Percentiles rank a stretch among this genome's conserved stretches.
Evolutionary conservation across 2,113 vertebrate genomes (phyloP).

Genomic region (Hippocampus comes): DNA sequence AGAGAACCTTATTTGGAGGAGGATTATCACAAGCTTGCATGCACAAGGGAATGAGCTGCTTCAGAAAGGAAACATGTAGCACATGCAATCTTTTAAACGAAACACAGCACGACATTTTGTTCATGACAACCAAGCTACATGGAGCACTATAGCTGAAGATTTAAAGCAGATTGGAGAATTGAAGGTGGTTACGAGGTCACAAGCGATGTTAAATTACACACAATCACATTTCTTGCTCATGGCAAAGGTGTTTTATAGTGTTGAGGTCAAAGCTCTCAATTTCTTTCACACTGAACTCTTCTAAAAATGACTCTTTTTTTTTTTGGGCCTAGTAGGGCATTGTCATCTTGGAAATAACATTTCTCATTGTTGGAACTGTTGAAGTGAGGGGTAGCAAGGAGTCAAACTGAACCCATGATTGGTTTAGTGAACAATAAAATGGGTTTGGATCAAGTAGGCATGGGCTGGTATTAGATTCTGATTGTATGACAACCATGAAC

Average conservation of each 20-base stretch:
- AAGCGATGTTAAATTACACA: not conserved
- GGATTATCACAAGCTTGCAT: slow-evolving; percentile 26
- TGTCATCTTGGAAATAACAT: too few species aligned
- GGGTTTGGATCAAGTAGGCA: too few species aligned
- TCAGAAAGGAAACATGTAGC: slow-evolving; percentile 31
- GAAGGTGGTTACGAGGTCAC: not conserved
- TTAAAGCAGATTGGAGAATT: slow-evolving; percentile 1
- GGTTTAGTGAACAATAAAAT: too few species aligned
- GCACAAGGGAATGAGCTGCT: slow-evolving; percentile 18
- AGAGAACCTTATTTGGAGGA: slow-evolving; percentile 59
- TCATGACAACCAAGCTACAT: slow-evolving; percentile 4
- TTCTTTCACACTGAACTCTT: not conserved
- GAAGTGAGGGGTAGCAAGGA: too few species aligned
- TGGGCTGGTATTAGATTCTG: too few species aligned
- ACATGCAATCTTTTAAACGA: slow-evolving; percentile 35
- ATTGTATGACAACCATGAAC: too few species aligned
- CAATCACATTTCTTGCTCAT: not conserved
- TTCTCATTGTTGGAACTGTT: too few species aligned
- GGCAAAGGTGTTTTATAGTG: not conserved
- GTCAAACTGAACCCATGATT: too few species aligned
- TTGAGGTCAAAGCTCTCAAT: not conserved
- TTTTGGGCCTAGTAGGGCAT: too few species aligned
- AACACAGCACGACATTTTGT: not conserved
- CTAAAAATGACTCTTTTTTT: not conserved
- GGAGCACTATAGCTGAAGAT: slow-evolving; percentile 16